A percentile compares a stretch with the other conserved stretches of the same genome.
Evolutionary conservation across 2,888 invertebrate genomes (phyloP).

Genomic region (Diplazon laetatorius): DNA sequence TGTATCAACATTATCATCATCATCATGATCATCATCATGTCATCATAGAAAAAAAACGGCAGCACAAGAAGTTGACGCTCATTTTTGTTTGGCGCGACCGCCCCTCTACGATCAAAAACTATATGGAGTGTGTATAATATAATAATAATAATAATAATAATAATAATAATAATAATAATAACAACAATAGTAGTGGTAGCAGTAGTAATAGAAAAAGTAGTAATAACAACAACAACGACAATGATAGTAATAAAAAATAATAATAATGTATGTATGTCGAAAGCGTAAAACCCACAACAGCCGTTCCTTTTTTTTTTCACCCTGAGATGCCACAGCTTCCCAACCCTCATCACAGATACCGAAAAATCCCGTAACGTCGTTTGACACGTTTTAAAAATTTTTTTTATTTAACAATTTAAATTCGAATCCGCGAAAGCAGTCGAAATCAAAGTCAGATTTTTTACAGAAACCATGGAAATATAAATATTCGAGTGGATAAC

Average conservation of each 20-base stretch:
- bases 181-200: conserved; percentile 47
- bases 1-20: conserved; percentile 57
- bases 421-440: conserved; percentile 29
- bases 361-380: conserved; percentile 9
- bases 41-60: conserved; percentile 73
- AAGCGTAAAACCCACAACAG: conserved; percentile 61
- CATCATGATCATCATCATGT: too few species aligned
- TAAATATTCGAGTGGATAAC: conserved; percentile 39
- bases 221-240: background rate
- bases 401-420: conserved; percentile 23
- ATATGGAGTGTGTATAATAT: conserved; percentile 66
- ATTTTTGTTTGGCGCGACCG: conserved; percentile 89
- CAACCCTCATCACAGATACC: conserved; percentile 22
- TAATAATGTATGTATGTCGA: conserved; percentile 59
- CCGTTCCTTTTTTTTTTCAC: conserved; percentile 45
- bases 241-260: conserved; percentile 47
- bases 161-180: conserved; percentile 50
- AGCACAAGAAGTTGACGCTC: conserved; percentile 94
- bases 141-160: conserved; percentile 53
- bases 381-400: conserved; percentile 12
- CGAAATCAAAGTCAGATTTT: conserved; percentile 21
- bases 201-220: too few species aligned
- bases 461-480: conserved; percentile 33
- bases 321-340: conserved; percentile 29
- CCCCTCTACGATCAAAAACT: conserved; percentile 66